These are phyloP conservation scores for Cyphotilapia sp. DNA, from an alignment of 2,113 vertebrate genomes.

Conservation along the genomic window DNA sequence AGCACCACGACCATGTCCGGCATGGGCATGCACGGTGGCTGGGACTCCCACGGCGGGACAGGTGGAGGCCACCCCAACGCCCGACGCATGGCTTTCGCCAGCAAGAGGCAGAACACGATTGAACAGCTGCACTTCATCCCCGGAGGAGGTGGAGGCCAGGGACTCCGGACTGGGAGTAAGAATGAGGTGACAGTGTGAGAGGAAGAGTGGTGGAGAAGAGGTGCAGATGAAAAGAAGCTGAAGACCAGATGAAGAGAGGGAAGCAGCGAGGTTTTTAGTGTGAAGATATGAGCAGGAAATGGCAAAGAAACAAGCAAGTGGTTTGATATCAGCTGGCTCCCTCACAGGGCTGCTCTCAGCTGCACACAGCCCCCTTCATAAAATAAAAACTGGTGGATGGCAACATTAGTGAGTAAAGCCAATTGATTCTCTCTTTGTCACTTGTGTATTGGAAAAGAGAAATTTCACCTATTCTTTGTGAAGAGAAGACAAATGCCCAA, in stretches of 20 bases:
- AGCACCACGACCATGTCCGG: constrained; percentile 2
- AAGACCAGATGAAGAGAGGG: neutral
- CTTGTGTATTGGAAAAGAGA: constrained; percentile 34
- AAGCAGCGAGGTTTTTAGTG: neutral
- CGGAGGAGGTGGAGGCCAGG: constrained; percentile 65
- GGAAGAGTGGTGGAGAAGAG: neutral
- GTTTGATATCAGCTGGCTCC: constrained; percentile 4
- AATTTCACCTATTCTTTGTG: constrained; percentile 56
- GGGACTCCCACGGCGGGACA: constrained; percentile 55
- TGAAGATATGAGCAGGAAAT: neutral
- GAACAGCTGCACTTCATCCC: constrained; percentile 89
- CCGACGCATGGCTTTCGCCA: constrained; percentile 79
- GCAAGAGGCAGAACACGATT: constrained; percentile 82
- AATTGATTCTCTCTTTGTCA: constrained; percentile 17
- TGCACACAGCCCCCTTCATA: neutral
- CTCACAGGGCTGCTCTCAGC: neutral
- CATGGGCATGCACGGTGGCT: constrained; percentile 52
- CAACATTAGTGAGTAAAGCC: constrained; percentile 13
- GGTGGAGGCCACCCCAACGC: constrained; percentile 56
- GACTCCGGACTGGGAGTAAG: constrained; percentile 79
- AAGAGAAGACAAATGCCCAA: constrained; percentile 36
- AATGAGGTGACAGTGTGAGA: constrained; percentile 86
- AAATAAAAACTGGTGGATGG: neutral
- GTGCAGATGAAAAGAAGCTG: neutral
- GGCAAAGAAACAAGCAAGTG: neutral